Conservation (phyloP, 2,888 invertebrate genomes). For the Macrostomum cliftonense region DNA sequence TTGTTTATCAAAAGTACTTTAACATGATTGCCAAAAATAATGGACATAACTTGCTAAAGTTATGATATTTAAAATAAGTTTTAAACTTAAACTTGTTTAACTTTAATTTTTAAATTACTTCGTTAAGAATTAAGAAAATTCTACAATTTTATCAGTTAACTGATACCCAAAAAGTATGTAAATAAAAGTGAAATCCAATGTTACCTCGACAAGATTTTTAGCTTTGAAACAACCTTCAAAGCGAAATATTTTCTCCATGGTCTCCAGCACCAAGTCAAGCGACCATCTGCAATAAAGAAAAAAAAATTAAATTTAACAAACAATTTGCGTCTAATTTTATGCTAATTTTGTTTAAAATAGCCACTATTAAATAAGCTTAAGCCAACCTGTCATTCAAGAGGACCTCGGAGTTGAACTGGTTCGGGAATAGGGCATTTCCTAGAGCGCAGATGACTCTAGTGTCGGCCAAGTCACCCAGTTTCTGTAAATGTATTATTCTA, state of each 20-base stretch:
- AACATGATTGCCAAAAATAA: too few species aligned
- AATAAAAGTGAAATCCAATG: too few species aligned
- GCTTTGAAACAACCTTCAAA: conserved; percentile 30
- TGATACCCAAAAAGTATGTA: too few species aligned
- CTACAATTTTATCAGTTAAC: too few species aligned
- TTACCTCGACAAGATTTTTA: conserved; percentile 31
- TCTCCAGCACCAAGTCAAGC: conserved; percentile 26
- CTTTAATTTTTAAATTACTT: too few species aligned
- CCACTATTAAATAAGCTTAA: neutral
- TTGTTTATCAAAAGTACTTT: too few species aligned
- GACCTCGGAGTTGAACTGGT: conserved; percentile 31
- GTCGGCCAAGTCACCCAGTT: conserved; percentile 30
- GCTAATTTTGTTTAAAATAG: neutral
- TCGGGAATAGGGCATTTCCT: conserved; percentile 32
- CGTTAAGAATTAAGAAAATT: too few species aligned
- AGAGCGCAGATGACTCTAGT: conserved; percentile 32
- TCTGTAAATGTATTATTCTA: conserved; percentile 14
- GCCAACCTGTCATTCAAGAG: conserved; percentile 33
- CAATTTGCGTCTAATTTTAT: neutral
- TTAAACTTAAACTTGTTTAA: too few species aligned
- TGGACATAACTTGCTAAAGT: too few species aligned
- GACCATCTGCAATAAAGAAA: conserved; percentile 20
- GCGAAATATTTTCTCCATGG: conserved; percentile 31
- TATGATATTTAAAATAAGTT: too few species aligned
- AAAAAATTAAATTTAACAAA: neutral